Conservation (phyloP, 2,888 invertebrate species). For the Synergus gifuensis region DNA sequence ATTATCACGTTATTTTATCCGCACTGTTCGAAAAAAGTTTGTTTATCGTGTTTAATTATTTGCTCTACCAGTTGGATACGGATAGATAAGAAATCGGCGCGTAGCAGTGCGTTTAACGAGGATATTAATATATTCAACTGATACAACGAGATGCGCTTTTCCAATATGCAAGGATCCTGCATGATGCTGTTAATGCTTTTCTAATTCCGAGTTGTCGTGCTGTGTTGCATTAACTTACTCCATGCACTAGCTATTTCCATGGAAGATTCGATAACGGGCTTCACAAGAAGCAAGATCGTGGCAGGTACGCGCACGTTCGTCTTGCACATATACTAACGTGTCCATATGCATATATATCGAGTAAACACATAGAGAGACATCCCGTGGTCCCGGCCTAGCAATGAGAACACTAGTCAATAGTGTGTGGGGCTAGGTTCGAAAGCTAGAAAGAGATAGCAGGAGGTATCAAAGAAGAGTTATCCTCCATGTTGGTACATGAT, state of each 20-base stretch:
- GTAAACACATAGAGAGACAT: background rate
- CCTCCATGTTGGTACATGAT: slow-evolving; percentile 59
- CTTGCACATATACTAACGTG: slow-evolving; percentile 42
- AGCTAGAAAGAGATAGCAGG: slow-evolving; percentile 44
- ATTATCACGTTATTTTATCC: slow-evolving; percentile 15
- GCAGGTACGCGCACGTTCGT: slow-evolving; percentile 50
- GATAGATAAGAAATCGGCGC: slow-evolving; percentile 1
- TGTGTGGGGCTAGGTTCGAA: background rate
- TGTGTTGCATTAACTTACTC: slow-evolving; percentile 53
- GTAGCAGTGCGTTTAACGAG: slow-evolving; percentile 24
- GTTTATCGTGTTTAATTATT: slow-evolving; percentile 30
- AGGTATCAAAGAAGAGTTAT: slow-evolving; percentile 54
- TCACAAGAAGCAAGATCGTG: slow-evolving; percentile 54
- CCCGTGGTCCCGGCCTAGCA: background rate
- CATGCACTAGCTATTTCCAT: slow-evolving; percentile 58
- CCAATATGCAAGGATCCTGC: slow-evolving; percentile 10
- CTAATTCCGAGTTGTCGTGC: slow-evolving; percentile 41
- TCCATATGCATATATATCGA: background rate
- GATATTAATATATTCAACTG: slow-evolving; percentile 40
- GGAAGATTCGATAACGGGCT: slow-evolving; percentile 65
- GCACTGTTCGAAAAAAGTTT: background rate
- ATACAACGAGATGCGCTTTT: slow-evolving; percentile 36
- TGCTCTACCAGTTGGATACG: background rate
- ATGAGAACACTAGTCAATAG: background rate
- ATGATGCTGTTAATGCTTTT: slow-evolving; percentile 39